These are phyloP conservation scores for Romanogobio albipinnatus DNA, from an alignment of 2,113 vertebrate species.

Conservation along the genomic window DNA sequence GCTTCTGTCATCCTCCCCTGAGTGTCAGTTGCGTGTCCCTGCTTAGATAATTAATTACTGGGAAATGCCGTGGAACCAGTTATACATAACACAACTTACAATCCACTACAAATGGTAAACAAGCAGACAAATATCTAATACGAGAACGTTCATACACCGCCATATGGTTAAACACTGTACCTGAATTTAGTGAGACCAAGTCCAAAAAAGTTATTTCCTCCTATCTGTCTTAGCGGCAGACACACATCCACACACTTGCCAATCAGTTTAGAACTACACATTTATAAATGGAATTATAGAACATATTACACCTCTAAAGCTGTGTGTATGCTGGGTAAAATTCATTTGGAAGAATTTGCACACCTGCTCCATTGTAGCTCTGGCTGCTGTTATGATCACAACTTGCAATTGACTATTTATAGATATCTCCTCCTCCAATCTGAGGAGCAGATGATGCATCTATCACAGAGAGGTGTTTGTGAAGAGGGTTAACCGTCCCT, in stretches of 20 bases:
- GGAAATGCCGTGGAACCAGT: conserved; percentile 13
- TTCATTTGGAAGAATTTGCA: conserved; percentile 55
- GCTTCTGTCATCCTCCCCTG: conserved; percentile 33
- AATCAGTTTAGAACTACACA: conserved; percentile 29
- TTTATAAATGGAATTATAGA: conserved; percentile 36
- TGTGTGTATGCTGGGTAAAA: conserved; percentile 34
- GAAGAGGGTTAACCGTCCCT: conserved; percentile 25
- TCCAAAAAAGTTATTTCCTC: conserved; percentile 16
- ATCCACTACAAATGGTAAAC: neutral
- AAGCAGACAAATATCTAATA: neutral
- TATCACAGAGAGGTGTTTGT: conserved; percentile 46
- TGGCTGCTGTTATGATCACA: conserved; percentile 53
- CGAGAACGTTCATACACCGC: neutral
- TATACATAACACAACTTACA: conserved; percentile 5
- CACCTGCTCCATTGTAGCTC: conserved; percentile 57
- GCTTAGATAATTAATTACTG: conserved; percentile 35
- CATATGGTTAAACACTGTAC: neutral
- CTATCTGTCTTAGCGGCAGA: conserved; percentile 7
- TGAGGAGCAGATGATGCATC: conserved; percentile 56
- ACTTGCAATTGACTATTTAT: conserved; percentile 53
- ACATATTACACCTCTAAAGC: conserved; percentile 40
- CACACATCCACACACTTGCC: neutral
- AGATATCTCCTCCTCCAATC: conserved; percentile 53
- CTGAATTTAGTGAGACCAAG: neutral
- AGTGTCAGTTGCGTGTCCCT: conserved; percentile 13